Evolutionary conservation across 1,140 invertebrate genomes (phyloP).

Genomic region (Drosophila grimshawi): DNA sequence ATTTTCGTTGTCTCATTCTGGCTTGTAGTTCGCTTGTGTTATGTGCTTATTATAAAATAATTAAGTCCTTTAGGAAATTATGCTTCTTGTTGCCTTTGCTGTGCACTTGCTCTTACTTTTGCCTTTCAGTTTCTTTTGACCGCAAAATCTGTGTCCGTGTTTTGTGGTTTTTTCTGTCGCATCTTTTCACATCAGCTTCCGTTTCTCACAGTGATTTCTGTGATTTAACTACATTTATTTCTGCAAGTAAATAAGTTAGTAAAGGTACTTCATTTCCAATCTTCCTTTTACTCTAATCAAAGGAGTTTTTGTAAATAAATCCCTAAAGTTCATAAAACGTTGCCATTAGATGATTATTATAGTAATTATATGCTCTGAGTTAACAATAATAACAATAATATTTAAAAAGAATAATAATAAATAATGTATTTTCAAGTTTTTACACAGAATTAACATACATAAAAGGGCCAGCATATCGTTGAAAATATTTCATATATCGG

Average conservation of each 20-base stretch:
- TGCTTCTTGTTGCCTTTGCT: slow-evolving; percentile 63
- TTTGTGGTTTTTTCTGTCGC: slow-evolving; percentile 19
- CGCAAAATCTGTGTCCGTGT: slow-evolving; percentile 48
- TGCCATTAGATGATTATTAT: neutral
- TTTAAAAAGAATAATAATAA: too few species aligned
- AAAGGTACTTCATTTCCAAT: neutral
- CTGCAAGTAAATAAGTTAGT: neutral
- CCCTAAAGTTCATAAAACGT: too few species aligned
- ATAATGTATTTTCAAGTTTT: too few species aligned
- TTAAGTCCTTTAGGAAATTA: slow-evolving; percentile 82
- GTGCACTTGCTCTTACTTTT: slow-evolving; percentile 45
- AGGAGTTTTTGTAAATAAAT: neutral
- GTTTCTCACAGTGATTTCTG: slow-evolving; percentile 54
- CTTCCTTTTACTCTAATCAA: neutral
- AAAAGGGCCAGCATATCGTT: too few species aligned
- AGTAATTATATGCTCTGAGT: too few species aligned
- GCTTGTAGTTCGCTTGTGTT: slow-evolving; percentile 54
- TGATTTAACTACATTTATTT: slow-evolving; percentile 14
- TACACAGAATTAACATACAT: too few species aligned
- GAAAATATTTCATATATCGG: too few species aligned
- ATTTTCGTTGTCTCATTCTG: neutral
- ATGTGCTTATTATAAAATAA: slow-evolving; percentile 82
- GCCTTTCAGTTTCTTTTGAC: slow-evolving; percentile 23
- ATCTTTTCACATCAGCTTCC: slow-evolving; percentile 16
- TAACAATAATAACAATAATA: too few species aligned